Conservation (phyloP, 2,888 invertebrate species). For the Meandrusa payeni region DNA sequence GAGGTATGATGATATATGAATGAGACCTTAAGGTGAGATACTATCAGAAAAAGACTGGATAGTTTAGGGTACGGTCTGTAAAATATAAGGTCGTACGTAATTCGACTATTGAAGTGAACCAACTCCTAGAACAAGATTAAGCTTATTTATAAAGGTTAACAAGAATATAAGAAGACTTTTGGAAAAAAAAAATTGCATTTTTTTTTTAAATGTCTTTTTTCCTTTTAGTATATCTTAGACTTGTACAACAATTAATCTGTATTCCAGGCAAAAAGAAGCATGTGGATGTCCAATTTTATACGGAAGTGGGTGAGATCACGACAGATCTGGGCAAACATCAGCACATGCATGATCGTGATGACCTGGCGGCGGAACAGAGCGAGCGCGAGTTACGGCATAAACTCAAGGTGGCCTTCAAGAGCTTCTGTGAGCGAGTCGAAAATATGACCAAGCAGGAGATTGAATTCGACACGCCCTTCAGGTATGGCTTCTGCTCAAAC, state of each 20-base stretch:
- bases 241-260: conserved; percentile 6
- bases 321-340: conserved; percentile 99
- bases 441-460: conserved; percentile 97
- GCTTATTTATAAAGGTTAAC: too few relatives aligned
- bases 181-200: too few relatives aligned
- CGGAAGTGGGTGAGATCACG: conserved; percentile 99
- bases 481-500: conserved; percentile 48
- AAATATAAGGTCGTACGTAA: too few relatives aligned
- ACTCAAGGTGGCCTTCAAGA: conserved; percentile 98
- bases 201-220: too few relatives aligned
- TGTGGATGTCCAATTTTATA: conserved; percentile 99
- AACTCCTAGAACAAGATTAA: neutral
- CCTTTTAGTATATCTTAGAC: too few relatives aligned
- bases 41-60: too few relatives aligned
- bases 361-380: conserved; percentile 98
- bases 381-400: conserved; percentile 98
- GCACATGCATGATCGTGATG: conserved; percentile 99
- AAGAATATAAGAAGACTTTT: neutral
- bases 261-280: conserved; percentile 94
- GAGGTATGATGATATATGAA: too few relatives aligned
- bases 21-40: too few relatives aligned
- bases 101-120: neutral
- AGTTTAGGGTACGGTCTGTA: too few relatives aligned
- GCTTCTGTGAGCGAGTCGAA: conserved; percentile 98
- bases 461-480: conserved; percentile 99